A percentile compares a stretch with the other conserved stretches of the same genome.
These are phyloP conservation scores for Neopipo cinnamomea DNA, from an alignment of 2,113 vertebrate genomes.

Conservation along the genomic window DNA sequence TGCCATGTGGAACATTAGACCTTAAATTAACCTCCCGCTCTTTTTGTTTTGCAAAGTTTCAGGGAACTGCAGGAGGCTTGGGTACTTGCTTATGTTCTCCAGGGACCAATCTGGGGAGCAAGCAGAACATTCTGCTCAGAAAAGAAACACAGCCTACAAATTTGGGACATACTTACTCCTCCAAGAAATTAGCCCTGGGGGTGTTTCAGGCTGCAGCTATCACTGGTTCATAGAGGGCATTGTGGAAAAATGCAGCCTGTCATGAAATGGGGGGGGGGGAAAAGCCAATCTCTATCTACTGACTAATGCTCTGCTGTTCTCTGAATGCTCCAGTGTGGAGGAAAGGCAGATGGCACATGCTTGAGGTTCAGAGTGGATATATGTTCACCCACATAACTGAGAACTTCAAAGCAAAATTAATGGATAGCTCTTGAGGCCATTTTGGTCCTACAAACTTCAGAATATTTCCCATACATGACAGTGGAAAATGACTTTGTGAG, in stretches of 20 bases:
- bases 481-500: neutral
- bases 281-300: neutral
- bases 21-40: conserved; percentile 12
- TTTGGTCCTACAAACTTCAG: neutral
- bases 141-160: neutral
- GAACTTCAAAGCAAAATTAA: neutral
- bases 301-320: neutral
- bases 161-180: neutral
- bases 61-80: neutral
- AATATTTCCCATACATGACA: neutral
- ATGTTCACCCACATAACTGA: neutral
- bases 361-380: neutral
- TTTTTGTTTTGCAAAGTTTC: neutral
- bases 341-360: neutral
- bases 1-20: neutral
- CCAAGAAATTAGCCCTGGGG: neutral
- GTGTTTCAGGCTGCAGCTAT: neutral
- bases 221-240: neutral
- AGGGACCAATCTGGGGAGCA: neutral
- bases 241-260: neutral
- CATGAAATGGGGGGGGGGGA: neutral
- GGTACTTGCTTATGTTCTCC: neutral
- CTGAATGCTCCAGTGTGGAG: neutral
- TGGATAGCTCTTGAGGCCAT: neutral
- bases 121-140: neutral